Evolutionary conservation across 2,888 invertebrate genomes (phyloP).

Genomic region (Cyclophora albipunctata): DNA sequence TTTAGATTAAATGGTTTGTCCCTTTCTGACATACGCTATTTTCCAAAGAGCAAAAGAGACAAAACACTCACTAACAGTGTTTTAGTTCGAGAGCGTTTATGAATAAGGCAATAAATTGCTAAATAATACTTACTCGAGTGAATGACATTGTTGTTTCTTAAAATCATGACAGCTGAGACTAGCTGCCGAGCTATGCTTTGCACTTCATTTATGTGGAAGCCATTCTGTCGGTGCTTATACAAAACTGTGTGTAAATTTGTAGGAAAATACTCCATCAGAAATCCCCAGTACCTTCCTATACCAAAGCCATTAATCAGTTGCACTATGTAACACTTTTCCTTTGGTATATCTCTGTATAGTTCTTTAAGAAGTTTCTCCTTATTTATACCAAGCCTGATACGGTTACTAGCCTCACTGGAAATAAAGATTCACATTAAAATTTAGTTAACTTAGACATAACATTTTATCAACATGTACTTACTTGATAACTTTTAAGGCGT

Average conservation of each 20-base stretch:
- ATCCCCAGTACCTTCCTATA: conserved; percentile 28
- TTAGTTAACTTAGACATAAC: no score
- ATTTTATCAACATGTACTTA: conserved; percentile 19
- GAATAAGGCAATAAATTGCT: background rate
- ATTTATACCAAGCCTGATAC: conserved; percentile 2
- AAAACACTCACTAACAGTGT: no score
- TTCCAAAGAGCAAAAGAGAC: no score
- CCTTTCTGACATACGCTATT: no score
- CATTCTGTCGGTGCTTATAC: conserved; percentile 9
- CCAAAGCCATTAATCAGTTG: conserved; percentile 27
- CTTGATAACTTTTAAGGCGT: conserved; percentile 36
- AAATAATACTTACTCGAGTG: conserved; percentile 39
- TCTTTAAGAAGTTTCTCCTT: conserved; percentile 26
- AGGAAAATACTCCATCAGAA: conserved; percentile 46
- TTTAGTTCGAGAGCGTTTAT: no score
- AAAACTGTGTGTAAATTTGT: conserved; percentile 34
- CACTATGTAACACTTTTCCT: conserved; percentile 26
- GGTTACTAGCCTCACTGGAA: no score
- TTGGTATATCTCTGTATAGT: conserved; percentile 29
- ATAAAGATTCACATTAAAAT: no score
- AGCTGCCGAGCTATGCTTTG: conserved; percentile 41
- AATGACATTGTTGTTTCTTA: conserved; percentile 37
- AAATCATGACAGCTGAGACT: conserved; percentile 35
- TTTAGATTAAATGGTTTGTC: no score
- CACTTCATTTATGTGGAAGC: conserved; percentile 37